Base-by-base conservation (phyloP, 2,797 vertebrate genomes). In the Ptychobarbus kaznakovi region DNA sequence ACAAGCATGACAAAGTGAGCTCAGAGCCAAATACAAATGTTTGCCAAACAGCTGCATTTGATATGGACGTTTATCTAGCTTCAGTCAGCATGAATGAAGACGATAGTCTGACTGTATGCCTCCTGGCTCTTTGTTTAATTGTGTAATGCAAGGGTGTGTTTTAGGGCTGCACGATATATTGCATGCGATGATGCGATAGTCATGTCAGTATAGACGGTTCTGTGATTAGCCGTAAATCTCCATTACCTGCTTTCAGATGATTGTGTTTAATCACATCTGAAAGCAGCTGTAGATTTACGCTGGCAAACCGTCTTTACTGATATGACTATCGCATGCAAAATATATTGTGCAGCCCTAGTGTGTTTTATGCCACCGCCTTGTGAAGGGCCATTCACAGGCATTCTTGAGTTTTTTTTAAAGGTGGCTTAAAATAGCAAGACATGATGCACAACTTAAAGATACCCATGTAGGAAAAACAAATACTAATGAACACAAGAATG, bases 1-100 rank as follows among this genome's bases (percentile, higher is more conserved):
- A 99, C 93, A 99, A 99, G 90, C 97, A 99, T 49, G 98, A 99
- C 93, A 97, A 98, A 96, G 98, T 99, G 94, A 96, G 97, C 84
- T 73, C n/a, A 32, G 40, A 32, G 40, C 11, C 81, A 13, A 53
- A 61, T 15, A 5, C 4, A 63, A 51, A 35, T 35, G 25, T 51
- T 72, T 72, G 53, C n/a, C 11, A 35, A 32, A 77, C 32, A 73
- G 7, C 28, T 69, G 61, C 13, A 10, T 32, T 35, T 46, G 56
- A 44, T 51, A 10, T 66, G 66, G 1, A 32, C 2, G 1, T 9
- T 44, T 44, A 44, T 44, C 42, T 44, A 44, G 42, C 42, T 10
- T 44, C 42, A 44, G 42, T 44, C 42, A 38, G 20, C 22, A n/a
- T 74, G 38, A 69, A 56, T 15, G 25, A 11, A 42, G 40, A 35